Conservation (phyloP, 2,113 vertebrate genomes). For the Ciconia boyciana region DNA sequence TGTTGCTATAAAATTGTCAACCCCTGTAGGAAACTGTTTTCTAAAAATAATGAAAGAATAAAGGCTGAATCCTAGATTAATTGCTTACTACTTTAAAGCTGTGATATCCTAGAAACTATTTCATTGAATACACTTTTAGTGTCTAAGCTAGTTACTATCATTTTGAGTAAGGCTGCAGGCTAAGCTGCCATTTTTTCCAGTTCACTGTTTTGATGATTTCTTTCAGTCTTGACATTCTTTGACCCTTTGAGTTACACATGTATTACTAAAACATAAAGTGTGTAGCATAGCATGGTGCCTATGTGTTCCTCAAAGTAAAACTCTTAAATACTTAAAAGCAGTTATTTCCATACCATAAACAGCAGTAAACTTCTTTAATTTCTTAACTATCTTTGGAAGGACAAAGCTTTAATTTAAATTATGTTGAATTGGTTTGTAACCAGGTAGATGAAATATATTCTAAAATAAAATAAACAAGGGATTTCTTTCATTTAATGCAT, state of each 20-base stretch:
- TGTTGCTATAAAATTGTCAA: slow-evolving; percentile 51
- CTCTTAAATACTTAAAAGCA: slow-evolving; percentile 62
- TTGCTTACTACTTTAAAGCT: slow-evolving; percentile 54
- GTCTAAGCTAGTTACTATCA: slow-evolving; percentile 62
- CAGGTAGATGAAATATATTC: not conserved
- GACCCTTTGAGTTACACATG: slow-evolving; percentile 60
- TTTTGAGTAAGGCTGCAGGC: slow-evolving; percentile 60
- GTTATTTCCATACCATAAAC: slow-evolving; percentile 15
- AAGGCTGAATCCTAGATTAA: slow-evolving; percentile 50
- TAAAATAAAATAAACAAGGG: not conserved
- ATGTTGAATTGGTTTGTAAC: not conserved
- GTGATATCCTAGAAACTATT: slow-evolving; percentile 54
- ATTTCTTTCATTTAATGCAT: not conserved
- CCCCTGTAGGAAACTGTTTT: slow-evolving; percentile 36
- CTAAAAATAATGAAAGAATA: slow-evolving; percentile 62
- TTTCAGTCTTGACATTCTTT: slow-evolving; percentile 57
- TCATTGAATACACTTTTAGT: slow-evolving; percentile 62
- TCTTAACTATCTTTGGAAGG: not conserved
- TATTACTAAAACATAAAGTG: slow-evolving; percentile 67
- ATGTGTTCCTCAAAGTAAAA: slow-evolving; percentile 61
- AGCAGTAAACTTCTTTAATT: not conserved
- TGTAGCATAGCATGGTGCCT: slow-evolving; percentile 26
- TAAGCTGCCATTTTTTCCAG: slow-evolving; percentile 63
- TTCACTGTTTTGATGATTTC: slow-evolving; percentile 65
- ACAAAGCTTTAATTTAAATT: not conserved